These are phyloP conservation scores for Rhincodon typus DNA, from an alignment of 2,797 vertebrate species.

Conservation along the genomic window DNA sequence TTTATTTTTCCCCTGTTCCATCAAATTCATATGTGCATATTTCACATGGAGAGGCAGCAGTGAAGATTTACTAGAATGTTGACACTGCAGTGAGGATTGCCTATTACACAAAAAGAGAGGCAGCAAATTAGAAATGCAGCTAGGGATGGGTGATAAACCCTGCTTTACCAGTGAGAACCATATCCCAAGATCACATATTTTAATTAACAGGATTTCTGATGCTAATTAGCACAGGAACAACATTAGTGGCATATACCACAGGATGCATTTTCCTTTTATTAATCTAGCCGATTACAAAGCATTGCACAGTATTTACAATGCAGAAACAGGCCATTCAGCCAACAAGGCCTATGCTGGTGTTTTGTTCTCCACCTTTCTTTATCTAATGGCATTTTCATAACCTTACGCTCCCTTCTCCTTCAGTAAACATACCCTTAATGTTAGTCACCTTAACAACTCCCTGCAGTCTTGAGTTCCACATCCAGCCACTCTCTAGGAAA, in stretches of 20 bases:
- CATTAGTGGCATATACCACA: not conserved
- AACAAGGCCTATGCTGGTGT: too few relatives aligned
- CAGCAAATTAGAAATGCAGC: not conserved
- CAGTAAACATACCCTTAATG: not conserved
- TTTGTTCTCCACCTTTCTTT: not conserved
- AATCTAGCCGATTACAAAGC: not conserved
- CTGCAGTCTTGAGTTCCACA: not conserved
- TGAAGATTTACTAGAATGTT: too few relatives aligned
- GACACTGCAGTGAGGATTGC: not conserved
- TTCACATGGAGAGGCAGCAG: too few relatives aligned
- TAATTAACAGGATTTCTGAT: not conserved
- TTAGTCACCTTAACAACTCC: not conserved
- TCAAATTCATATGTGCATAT: not conserved
- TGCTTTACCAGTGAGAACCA: not conserved
- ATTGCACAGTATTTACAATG: not conserved
- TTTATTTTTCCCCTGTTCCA: not conserved
- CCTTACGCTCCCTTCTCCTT: not conserved
- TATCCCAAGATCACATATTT: not conserved
- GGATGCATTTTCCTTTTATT: not conserved
- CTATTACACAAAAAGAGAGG: not conserved
- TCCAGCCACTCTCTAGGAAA: not conserved
- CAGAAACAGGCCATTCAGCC: not conserved
- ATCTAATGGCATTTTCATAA: not conserved
- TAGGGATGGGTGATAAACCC: not conserved
- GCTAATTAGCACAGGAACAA: not conserved